Percentiles rank a stretch among this genome's conserved stretches.
Conservation (phyloP, 2,888 invertebrate species). For the Theodoxus fluviatilis region DNA sequence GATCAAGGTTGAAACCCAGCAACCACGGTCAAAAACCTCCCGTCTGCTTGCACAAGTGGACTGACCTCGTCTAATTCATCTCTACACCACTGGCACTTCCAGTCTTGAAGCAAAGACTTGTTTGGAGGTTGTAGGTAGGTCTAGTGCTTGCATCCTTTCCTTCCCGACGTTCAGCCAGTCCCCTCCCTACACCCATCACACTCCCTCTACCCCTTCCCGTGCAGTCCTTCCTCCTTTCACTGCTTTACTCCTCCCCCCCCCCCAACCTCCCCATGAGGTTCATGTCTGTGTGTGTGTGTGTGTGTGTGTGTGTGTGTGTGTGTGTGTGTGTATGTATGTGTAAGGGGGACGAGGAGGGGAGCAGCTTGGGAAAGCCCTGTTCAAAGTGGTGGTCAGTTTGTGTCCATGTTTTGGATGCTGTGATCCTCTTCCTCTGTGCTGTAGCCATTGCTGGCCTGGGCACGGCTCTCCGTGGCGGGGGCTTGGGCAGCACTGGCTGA, state of each 20-base stretch:
- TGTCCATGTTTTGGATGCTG: slow-evolving; percentile 34
- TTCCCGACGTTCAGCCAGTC: too few relatives aligned
- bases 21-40: too few relatives aligned
- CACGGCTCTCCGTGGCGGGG: neutral
- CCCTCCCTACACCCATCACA: neutral
- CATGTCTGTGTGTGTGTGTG: neutral
- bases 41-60: too few relatives aligned
- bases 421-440: slow-evolving; percentile 1
- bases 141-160: too few relatives aligned
- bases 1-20: too few relatives aligned
- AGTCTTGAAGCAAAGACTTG: too few relatives aligned
- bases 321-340: slow-evolving; percentile 10
- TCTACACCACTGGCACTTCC: too few relatives aligned
- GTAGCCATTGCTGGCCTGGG: slow-evolving; percentile 9
- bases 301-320: slow-evolving; percentile 21
- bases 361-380: too few relatives aligned
- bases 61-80: too few relatives aligned
- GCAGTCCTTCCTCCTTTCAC: neutral
- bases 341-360: neutral
- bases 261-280: neutral
- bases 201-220: neutral
- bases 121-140: too few relatives aligned
- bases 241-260: neutral
- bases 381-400: slow-evolving; percentile 26
- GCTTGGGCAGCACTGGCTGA: neutral